Conservation (phyloP, 2,113 vertebrate species). For the Proteles cristata region DNA sequence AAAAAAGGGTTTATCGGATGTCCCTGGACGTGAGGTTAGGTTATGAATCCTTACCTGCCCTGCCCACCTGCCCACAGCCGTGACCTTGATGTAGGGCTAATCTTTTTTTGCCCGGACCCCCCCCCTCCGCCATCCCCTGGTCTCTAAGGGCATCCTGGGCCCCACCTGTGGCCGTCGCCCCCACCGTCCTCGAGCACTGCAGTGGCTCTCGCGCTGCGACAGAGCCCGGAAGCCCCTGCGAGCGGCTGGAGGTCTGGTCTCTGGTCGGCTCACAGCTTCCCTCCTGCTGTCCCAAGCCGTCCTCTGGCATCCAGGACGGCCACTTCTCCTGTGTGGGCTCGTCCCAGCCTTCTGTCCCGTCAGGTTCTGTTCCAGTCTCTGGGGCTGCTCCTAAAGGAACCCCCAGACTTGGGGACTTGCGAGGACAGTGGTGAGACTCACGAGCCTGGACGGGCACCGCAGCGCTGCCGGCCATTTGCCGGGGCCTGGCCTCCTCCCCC, state of each 20-base stretch:
- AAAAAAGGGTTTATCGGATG: no score
- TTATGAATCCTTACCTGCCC: rapidly evolving
- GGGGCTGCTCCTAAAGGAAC: background rate
- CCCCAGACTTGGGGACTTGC: background rate
- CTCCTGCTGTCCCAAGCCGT: background rate
- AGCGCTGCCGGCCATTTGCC: background rate
- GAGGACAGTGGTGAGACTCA: background rate
- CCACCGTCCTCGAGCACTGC: rapidly evolving
- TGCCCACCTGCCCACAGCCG: background rate
- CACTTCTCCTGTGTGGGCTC: background rate
- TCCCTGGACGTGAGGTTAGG: background rate
- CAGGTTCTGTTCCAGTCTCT: no score
- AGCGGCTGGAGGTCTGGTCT: background rate
- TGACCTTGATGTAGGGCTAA: rapidly evolving
- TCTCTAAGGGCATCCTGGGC: rapidly evolving
- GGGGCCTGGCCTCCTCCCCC: background rate
- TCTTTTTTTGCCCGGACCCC: background rate
- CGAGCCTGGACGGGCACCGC: no score
- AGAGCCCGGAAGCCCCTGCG: rapidly evolving
- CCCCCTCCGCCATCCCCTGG: background rate
- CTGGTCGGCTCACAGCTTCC: background rate
- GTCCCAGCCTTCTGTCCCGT: background rate
- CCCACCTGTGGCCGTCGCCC: rapidly evolving
- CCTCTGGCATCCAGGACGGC: background rate
- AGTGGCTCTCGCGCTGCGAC: rapidly evolving